Percentiles rank a stretch among this genome's conserved stretches.
Evolutionary conservation across 2,113 vertebrate species (phyloP).

Genomic region (Seriola aureovittata): DNA sequence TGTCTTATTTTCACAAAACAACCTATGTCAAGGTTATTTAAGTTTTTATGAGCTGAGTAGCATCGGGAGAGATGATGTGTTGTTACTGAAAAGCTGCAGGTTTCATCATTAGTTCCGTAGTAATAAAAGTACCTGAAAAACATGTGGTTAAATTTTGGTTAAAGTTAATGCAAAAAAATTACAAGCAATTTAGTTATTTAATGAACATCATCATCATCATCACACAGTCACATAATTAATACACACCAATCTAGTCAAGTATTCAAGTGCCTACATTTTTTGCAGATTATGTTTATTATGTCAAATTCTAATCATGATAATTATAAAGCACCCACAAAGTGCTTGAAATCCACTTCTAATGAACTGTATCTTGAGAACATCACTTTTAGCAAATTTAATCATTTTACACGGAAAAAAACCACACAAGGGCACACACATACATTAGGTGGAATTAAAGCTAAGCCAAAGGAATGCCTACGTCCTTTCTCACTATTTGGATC

Average conservation of each 20-base stretch:
- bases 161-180: not conserved
- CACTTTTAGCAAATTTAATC: not conserved
- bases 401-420: not conserved
- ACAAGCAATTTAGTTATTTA: not conserved
- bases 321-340: not conserved
- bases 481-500: not conserved
- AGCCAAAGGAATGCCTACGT: not conserved
- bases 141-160: not conserved
- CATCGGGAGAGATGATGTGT: not conserved
- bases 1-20: constrained; percentile 39
- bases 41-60: constrained; percentile 25
- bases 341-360: not conserved
- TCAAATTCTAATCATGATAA: constrained; percentile 7
- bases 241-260: not conserved
- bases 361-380: constrained; percentile 18
- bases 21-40: constrained; percentile 28
- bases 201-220: not conserved
- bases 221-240: not conserved
- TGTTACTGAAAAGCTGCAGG: not conserved
- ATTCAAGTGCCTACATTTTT: constrained; percentile 4
- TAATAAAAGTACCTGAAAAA: not conserved
- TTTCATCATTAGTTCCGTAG: not conserved
- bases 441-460: constrained; percentile 2
- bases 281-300: constrained; percentile 9
- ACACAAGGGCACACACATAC: not conserved